These are phyloP conservation scores for Eupithecia insigniata DNA, from an alignment of 2,888 invertebrate species.

Conservation along the genomic window DNA sequence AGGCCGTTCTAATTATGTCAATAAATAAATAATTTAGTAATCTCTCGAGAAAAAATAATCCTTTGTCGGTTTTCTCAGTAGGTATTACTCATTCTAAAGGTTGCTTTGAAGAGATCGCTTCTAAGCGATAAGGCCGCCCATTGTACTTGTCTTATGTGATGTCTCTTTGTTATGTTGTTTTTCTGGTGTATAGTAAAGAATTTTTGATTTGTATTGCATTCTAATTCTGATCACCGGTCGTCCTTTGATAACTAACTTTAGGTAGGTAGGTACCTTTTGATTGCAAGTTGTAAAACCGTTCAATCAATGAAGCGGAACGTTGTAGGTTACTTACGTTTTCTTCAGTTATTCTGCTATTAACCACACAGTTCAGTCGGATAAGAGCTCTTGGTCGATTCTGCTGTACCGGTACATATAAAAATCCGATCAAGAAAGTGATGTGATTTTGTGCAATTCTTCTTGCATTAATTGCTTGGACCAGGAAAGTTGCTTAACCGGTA, in stretches of 20 bases:
- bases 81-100: too few relatives aligned
- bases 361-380: conserved; percentile 45
- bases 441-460: conserved; percentile 14
- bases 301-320: conserved; percentile 39
- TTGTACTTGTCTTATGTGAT: too few relatives aligned
- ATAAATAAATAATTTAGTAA: too few relatives aligned
- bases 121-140: too few relatives aligned
- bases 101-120: too few relatives aligned
- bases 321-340: conserved; percentile 32
- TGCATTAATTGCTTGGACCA: neutral
- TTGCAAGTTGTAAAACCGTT: neutral
- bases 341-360: conserved; percentile 30
- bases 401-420: conserved; percentile 18
- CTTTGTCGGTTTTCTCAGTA: too few relatives aligned
- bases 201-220: too few relatives aligned
- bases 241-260: neutral
- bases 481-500: conserved; percentile 9
- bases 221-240: neutral
- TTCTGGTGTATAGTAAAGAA: too few relatives aligned
- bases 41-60: too few relatives aligned
- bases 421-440: conserved; percentile 1
- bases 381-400: conserved; percentile 37
- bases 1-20: too few relatives aligned
- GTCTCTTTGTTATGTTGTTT: too few relatives aligned
- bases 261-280: too few relatives aligned